Base-by-base conservation (phyloP, 2,113 vertebrate genomes). In the Mandrillus leucophaeus region DNA sequence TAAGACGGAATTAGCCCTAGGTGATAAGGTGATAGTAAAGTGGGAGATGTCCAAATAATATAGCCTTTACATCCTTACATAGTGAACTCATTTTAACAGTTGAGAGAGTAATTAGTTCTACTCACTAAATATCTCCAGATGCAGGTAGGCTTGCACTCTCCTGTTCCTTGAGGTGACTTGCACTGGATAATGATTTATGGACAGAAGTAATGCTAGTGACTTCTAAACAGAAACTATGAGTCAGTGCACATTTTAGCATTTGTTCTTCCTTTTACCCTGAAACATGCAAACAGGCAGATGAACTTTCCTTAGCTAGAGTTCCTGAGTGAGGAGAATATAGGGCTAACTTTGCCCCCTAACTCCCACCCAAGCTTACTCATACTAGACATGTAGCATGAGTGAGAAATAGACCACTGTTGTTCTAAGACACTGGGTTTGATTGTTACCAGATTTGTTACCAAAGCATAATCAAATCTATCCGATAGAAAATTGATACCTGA, bases 401-500 rank as follows among this genome's bases (percentile, higher is more conserved):
- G 30, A 61, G 23, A 25, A 91, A 45, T 30, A 78, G 35, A 22
- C 9, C 23, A 38, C 5, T 57, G 2, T 73, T 81, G 40, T 75
- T 87, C 27, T 76, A 81, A 90, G 50, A 52, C 43, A 48, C 32
- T 73, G 64, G 16, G 13, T 90, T 73, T 78, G 16, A 64, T 78
- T 27, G n/a, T 87, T 55, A 80, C 20, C 20, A 64, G 61, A 94
- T 82, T 90, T 87, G 17, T 61, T 97, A 90, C 43, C 23, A 80
- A n/a, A 92, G 27, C 12, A 57, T 57, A 80, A 80, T 40, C 32
- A 68, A 76, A 7, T 52, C 18, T 89, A 38, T 38, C 11, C 0
- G 52, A 68, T 43, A 90, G 23, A 89, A 94, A 94, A 66, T 12
- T 38, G 9, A 30, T 85, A 52, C 17, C 32, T 13, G 45, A 68